A percentile compares a stretch with the other conserved stretches of the same genome.
phyloP scores from a whole-genome alignment of 35 echinoderm and acorn worm genomes.

The Eucidaris tribuloides region DNA sequence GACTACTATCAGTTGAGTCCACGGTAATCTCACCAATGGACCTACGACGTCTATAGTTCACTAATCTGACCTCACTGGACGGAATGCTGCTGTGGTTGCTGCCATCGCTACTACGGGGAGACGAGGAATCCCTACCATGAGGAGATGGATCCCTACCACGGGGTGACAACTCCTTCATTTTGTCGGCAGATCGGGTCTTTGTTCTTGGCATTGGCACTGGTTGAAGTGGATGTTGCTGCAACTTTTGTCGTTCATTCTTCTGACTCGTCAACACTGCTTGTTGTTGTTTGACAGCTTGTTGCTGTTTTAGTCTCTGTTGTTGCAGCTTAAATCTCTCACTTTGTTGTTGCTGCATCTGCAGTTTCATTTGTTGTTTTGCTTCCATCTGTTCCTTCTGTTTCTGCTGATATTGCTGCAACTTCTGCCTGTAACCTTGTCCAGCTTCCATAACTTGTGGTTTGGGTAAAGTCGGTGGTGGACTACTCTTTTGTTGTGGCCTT shows the following conservation, averaged over 20 bases:
- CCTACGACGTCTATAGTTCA: not conserved
- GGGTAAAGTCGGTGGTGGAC: not conserved
- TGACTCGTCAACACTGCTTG: not conserved
- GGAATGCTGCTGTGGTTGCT: not conserved
- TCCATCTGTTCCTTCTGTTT: too few species aligned
- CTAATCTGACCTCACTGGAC: not conserved
- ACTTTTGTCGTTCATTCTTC: not conserved
- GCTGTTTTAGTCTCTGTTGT: not conserved
- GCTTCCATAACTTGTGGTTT: not conserved
- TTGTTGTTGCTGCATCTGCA: not conserved
- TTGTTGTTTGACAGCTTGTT: not conserved
- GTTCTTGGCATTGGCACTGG: not conserved
- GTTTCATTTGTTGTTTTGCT: not conserved
- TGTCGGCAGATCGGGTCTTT: not conserved
- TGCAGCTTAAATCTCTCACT: conserved; percentile 15
- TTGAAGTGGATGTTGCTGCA: not conserved
- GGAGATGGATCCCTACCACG: not conserved
- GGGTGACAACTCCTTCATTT: not conserved
- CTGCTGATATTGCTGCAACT: conserved; percentile 15
- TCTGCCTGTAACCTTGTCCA: not conserved
- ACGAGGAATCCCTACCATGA: not conserved
- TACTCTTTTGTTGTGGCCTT: not conserved
- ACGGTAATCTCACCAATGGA: not conserved
- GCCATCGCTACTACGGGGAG: not conserved
- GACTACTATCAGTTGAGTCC: too few species aligned